Evolutionary conservation across 2,113 vertebrate genomes (phyloP).

Genomic region (Callochromis pleurospilus): DNA sequence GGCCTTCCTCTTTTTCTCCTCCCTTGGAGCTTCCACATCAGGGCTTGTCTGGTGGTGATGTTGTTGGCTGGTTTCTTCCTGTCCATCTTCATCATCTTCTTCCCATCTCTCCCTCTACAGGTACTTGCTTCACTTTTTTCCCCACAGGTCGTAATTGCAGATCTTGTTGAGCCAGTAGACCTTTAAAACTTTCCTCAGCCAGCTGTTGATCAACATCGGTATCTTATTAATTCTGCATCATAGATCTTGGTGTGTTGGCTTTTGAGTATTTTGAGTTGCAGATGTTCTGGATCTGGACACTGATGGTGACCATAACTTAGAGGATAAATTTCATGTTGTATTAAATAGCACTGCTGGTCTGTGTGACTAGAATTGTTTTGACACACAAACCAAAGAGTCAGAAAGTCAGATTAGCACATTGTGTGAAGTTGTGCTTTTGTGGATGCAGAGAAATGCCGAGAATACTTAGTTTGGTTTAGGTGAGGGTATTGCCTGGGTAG

Average conservation of each 20-base stretch:
- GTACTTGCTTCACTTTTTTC: background rate
- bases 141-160: background rate
- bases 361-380: background rate
- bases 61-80: background rate
- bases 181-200: background rate
- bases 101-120: background rate
- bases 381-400: background rate
- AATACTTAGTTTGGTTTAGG: background rate
- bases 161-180: background rate
- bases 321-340: background rate
- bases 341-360: background rate
- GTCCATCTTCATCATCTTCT: background rate
- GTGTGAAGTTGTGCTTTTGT: background rate
- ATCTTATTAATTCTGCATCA: background rate
- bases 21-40: background rate
- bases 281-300: background rate
- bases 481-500: background rate
- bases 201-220: background rate
- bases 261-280: background rate
- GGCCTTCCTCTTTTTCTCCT: background rate
- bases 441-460: background rate
- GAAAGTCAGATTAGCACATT: background rate
- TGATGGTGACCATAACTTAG: background rate
- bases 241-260: background rate
- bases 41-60: background rate